Evolutionary conservation across 2,797 vertebrate species (phyloP), one percentile per base, ranked within the genome.

Genomic region (Enteromius thamalakanensis): DNA sequence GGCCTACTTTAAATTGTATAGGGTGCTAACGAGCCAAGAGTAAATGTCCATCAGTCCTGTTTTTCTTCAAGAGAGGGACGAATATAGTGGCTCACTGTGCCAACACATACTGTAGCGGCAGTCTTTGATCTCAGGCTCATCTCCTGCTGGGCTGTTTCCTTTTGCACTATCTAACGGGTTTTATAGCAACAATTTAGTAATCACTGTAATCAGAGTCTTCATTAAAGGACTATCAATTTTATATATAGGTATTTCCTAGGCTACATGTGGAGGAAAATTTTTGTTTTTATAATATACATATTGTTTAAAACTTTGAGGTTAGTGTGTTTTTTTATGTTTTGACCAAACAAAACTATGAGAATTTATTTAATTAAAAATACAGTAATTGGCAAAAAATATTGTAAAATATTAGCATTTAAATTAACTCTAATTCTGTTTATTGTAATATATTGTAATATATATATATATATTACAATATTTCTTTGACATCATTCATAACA

Each of bases 1-100:
- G 42, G 1, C 53, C 53, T 78, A 78, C n/a, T 83, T 83, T 78
- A 71, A 78, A 83, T 40, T 37, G 40, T 49, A 78, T 83, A 64
- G 82, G 14, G 40, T 62, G 74, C 40, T 26, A 78, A 83, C 4
- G 1, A 60, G 49, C 5, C 51, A 21, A 62, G 65, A 69, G 29
- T 47, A 47, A 78, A 78, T 14, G 81, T 32, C 14, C 40, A 45
- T 70, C 37, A 26, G 62, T 11, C 32, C 21, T 55, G 37, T 14
- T 45, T 65, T 74, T 47, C 62, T 69, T 51, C 4, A n/a, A 67
- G 5, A 83, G 19, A 70, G 26, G 29, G 60, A 19, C 10, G 42
- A 78, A 78, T 83, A 83, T 83, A 83, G 53, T 70, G 53, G 29
- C 6, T 34, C 11, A 42, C 32, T 82, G 32, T 53, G 80, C 42